These are phyloP conservation scores for Drosophila anomelani DNA, from an alignment of 2,888 invertebrate species.

Conservation along the genomic window DNA sequence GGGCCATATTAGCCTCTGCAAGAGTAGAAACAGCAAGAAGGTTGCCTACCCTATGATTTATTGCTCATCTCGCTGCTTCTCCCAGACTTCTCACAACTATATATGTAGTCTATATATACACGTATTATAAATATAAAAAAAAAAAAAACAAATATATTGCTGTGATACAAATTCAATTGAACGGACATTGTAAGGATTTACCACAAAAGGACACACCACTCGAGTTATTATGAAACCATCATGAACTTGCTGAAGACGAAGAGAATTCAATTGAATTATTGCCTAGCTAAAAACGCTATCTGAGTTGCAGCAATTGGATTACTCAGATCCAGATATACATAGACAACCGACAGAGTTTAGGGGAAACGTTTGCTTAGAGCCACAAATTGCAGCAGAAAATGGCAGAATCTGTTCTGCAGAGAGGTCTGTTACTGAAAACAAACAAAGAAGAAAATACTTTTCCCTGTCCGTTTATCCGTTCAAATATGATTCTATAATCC, in stretches of 20 bases:
- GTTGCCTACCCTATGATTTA: conserved; percentile 3
- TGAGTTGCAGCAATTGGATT: conserved; percentile 26
- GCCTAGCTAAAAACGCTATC: conserved; percentile 14
- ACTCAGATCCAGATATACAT: conserved; percentile 5
- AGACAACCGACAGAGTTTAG: not conserved
- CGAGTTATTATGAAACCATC: conserved; percentile 20
- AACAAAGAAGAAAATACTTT: too few species aligned
- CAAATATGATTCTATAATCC: not conserved
- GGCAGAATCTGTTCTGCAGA: not conserved
- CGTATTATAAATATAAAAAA: conserved; percentile 28
- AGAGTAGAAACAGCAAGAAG: not conserved
- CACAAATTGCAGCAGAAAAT: conserved; percentile 10
- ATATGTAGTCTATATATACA: conserved; percentile 22
- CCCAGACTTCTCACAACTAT: conserved; percentile 20
- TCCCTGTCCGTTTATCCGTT: conserved; percentile 7
- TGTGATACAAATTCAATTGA: conserved; percentile 84
- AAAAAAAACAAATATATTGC: conserved; percentile 76
- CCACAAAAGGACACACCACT: conserved; percentile 40
- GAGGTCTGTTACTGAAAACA: conserved; percentile 7
- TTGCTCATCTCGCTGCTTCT: conserved; percentile 32
- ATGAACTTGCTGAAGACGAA: conserved; percentile 60
- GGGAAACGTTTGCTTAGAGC: conserved; percentile 15
- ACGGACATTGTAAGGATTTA: conserved; percentile 68
- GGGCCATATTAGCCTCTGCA: not conserved
- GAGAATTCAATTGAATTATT: conserved; percentile 24